These are phyloP conservation scores for Parasteatoda tepidariorum DNA, from an alignment of 1,140 invertebrate genomes.

Conservation along the genomic window DNA sequence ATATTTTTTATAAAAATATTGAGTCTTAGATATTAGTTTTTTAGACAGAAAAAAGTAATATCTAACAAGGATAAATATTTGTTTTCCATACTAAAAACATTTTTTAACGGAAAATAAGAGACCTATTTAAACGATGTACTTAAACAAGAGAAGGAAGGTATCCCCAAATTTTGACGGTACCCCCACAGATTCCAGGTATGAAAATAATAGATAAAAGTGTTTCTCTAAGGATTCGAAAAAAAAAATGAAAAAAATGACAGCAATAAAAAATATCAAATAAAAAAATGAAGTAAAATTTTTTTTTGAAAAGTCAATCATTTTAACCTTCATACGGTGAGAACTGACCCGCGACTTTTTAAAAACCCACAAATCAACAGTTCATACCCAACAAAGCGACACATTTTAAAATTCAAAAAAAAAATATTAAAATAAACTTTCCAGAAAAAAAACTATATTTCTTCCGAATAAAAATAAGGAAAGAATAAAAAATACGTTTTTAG, in stretches of 20 bases:
- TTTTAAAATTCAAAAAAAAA: constrained; percentile 26
- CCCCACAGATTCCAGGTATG: too few relatives aligned
- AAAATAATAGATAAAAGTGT: too few relatives aligned
- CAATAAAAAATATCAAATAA: background rate
- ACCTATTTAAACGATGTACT: too few relatives aligned
- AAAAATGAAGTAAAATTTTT: background rate
- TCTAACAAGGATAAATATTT: too few relatives aligned
- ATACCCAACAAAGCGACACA: constrained; percentile 46
- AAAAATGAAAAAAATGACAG: background rate
- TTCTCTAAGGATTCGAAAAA: too few relatives aligned
- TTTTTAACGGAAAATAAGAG: too few relatives aligned
- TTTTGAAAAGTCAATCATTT: constrained; percentile 40
- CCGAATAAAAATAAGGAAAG: constrained; percentile 1
- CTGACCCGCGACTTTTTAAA: constrained; percentile 40
- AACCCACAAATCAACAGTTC: constrained; percentile 56
- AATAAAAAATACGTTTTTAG: constrained; percentile 16
- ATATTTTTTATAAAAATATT: too few relatives aligned
- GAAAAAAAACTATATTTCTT: background rate
- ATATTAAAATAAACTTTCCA: background rate
- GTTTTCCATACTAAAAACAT: too few relatives aligned
- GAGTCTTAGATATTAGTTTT: too few relatives aligned
- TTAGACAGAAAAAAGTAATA: too few relatives aligned
- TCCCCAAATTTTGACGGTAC: too few relatives aligned
- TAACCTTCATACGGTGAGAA: constrained; percentile 36
- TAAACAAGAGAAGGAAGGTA: too few relatives aligned